Evolutionary conservation across 2,888 invertebrate genomes (phyloP).

Genomic region (Galerucella nymphaeae): DNA sequence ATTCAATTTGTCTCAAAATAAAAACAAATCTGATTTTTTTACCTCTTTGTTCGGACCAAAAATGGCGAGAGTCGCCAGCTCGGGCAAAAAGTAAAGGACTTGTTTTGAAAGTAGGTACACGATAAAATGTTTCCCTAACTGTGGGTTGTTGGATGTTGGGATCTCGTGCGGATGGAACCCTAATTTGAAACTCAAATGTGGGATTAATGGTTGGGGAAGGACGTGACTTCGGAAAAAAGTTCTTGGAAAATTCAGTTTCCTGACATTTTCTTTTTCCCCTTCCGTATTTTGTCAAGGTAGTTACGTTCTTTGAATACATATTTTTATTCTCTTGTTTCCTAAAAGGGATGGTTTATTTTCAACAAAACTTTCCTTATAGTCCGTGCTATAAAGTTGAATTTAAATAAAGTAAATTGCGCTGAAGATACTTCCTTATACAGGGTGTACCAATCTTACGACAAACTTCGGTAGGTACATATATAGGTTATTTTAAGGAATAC

Average conservation of each 20-base stretch:
- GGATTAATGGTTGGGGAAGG: conserved; percentile 36
- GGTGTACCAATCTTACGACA: too few relatives aligned
- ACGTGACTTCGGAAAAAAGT: conserved; percentile 39
- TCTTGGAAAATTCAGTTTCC: conserved; percentile 27
- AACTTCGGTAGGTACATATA: too few relatives aligned
- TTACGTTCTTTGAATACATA: conserved; percentile 32
- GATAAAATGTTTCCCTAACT: conserved; percentile 34
- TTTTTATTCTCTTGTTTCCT: conserved; percentile 30
- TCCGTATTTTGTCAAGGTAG: conserved; percentile 32
- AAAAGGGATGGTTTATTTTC: conserved; percentile 19
- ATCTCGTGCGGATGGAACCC: conserved; percentile 28
- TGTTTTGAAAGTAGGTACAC: conserved; percentile 33
- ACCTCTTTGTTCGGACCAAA: not conserved
- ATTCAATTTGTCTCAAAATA: too few relatives aligned
- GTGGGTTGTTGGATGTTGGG: conserved; percentile 21
- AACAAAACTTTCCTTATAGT: conserved; percentile 5
- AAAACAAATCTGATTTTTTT: not conserved
- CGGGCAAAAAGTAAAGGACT: conserved; percentile 10
- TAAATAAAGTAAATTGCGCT: not conserved
- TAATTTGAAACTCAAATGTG: conserved; percentile 42
- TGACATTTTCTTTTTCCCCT: conserved; percentile 31
- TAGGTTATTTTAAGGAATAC: too few relatives aligned
- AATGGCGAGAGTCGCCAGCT: not conserved
- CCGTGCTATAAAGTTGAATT: not conserved
- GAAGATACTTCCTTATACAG: too few relatives aligned